These are phyloP conservation scores for Zoanthus solanderi DNA, from an alignment of 92 coral and sea anemone genomes.

Conservation along the genomic window DNA sequence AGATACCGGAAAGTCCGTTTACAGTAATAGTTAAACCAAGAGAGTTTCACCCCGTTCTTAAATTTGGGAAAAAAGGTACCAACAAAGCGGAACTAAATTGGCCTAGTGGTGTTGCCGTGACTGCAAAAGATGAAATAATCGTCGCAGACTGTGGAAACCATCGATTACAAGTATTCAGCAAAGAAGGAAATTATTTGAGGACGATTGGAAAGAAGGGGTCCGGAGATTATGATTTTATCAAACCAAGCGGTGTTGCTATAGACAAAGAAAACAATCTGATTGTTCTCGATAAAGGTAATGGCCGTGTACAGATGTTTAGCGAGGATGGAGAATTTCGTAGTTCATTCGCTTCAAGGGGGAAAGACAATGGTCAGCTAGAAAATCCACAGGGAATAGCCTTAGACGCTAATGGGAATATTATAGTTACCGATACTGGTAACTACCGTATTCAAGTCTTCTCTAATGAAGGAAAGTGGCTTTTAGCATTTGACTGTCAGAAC, in stretches of 20 bases:
- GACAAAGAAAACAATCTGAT: slow-evolving; percentile 33
- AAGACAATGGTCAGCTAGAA: slow-evolving; percentile 28
- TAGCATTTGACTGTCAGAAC: slow-evolving; percentile 38
- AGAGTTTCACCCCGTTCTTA: slow-evolving; percentile 44
- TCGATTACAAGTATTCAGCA: slow-evolving; percentile 48
- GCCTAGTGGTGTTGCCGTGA: slow-evolving; percentile 58
- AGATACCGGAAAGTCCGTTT: slow-evolving; percentile 59
- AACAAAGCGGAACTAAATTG: slow-evolving; percentile 34
- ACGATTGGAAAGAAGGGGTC: slow-evolving; percentile 49
- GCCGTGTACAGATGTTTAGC: slow-evolving; percentile 42
- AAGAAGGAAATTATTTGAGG: slow-evolving; percentile 32
- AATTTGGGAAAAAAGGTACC: slow-evolving; percentile 50
- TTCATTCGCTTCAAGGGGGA: slow-evolving; percentile 49
- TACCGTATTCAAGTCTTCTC: slow-evolving; percentile 56
- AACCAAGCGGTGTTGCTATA: slow-evolving; percentile 55
- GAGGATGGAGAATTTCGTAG: slow-evolving; percentile 33
- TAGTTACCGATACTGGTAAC: slow-evolving; percentile 59
- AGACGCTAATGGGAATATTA: slow-evolving; percentile 45
- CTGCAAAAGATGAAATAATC: slow-evolving; percentile 44
- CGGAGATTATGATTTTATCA: slow-evolving; percentile 35
- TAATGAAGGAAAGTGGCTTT: slow-evolving; percentile 38
- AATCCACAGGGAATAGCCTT: slow-evolving; percentile 59
- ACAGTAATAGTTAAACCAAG: slow-evolving; percentile 47
- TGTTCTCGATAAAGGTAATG: slow-evolving; percentile 59
- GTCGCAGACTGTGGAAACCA: slow-evolving; percentile 52